A percentile compares a stretch with the other conserved stretches of the same genome.
phyloP scores from a whole-genome alignment of 1,140 invertebrate genomes.

The Drosophila eugracilis region DNA sequence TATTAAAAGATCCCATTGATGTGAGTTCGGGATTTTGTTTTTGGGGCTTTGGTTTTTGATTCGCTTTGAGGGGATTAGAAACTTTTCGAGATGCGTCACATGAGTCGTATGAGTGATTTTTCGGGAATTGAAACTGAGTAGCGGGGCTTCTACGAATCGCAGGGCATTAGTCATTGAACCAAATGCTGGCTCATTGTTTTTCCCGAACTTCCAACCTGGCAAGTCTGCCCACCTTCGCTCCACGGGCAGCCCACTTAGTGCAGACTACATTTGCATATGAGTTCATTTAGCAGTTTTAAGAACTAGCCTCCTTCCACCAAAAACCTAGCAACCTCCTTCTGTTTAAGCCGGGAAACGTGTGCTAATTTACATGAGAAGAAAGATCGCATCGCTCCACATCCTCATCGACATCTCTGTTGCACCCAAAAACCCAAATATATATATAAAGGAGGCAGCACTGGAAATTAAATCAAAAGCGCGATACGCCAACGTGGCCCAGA shows the following conservation, averaged over 20 bases:
- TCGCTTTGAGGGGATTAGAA: slow-evolving; percentile 61
- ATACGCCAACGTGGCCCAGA: slow-evolving; percentile 71
- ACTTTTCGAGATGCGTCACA: slow-evolving; percentile 37
- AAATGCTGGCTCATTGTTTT: slow-evolving; percentile 1
- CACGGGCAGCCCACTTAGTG: slow-evolving; percentile 70
- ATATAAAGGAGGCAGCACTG: slow-evolving; percentile 42
- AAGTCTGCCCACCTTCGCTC: slow-evolving; percentile 38
- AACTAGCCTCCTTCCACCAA: slow-evolving; percentile 61
- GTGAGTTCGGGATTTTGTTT: slow-evolving; percentile 41
- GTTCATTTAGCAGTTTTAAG: slow-evolving; percentile 79
- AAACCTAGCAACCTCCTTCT: slow-evolving; percentile 43
- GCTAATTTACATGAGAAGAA: slow-evolving; percentile 77
- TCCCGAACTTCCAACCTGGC: not conserved
- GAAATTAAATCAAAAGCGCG: slow-evolving; percentile 81
- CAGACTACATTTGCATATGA: slow-evolving; percentile 75
- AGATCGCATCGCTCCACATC: slow-evolving; percentile 71
- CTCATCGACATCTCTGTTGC: slow-evolving; percentile 74
- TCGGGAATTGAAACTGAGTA: slow-evolving; percentile 37
- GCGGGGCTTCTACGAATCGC: slow-evolving; percentile 19
- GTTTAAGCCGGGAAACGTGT: slow-evolving; percentile 75
- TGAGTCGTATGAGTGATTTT: slow-evolving; percentile 60
- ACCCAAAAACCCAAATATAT: slow-evolving; percentile 33
- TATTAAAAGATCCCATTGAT: slow-evolving; percentile 55
- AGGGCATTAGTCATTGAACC: slow-evolving; percentile 33
- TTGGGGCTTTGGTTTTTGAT: slow-evolving; percentile 39